Conservation (phyloP, 2,797 vertebrate species). For the Tinamus major region DNA sequence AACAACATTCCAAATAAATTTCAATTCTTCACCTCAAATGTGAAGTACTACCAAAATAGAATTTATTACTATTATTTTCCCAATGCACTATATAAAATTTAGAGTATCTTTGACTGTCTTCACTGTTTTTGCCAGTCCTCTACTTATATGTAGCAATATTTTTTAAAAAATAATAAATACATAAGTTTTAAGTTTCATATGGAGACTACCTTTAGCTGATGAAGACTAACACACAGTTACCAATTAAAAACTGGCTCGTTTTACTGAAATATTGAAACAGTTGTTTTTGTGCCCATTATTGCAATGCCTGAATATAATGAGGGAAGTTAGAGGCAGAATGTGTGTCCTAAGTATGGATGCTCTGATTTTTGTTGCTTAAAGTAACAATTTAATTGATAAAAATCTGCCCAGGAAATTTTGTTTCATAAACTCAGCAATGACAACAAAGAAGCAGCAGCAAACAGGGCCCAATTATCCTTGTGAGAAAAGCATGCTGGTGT, state of each 20-base stretch:
- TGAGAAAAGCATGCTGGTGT: not conserved
- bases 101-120: not conserved
- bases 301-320: not conserved
- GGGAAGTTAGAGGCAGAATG: not conserved
- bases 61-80: not conserved
- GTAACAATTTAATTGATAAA: conserved; percentile 9
- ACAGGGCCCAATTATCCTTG: not conserved
- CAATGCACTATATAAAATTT: not conserved
- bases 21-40: not conserved
- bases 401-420: not conserved
- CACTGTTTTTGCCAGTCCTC: not conserved
- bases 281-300: not conserved
- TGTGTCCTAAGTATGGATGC: not conserved
- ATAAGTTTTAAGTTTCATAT: not conserved
- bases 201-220: not conserved
- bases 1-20: not conserved
- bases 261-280: not conserved
- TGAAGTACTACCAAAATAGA: not conserved
- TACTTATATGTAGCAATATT: not conserved
- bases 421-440: not conserved
- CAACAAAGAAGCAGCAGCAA: not conserved
- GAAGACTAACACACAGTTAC: not conserved
- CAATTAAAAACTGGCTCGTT: not conserved
- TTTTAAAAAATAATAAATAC: not conserved
- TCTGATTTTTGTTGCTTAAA: not conserved